Conservation (phyloP, 2,113 vertebrate genomes). For the Spilogale gracilis region DNA sequence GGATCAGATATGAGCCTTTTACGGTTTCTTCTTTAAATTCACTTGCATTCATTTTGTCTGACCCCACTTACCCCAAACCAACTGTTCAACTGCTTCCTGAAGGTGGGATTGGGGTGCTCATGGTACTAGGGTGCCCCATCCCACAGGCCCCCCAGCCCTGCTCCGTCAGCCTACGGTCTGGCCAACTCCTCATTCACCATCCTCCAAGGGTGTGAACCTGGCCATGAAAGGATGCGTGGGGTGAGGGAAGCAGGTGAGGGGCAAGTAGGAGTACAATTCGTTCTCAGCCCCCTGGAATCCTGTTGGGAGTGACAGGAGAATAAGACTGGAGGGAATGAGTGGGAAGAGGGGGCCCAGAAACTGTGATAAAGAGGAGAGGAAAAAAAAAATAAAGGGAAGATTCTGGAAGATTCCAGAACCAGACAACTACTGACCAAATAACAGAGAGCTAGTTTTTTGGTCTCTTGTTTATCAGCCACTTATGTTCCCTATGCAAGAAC, state of each 20-base stretch:
- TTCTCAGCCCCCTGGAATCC: background rate
- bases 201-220: background rate
- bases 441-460: background rate
- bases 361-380: background rate
- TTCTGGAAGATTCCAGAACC: background rate
- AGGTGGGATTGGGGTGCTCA: background rate
- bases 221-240: background rate
- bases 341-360: background rate
- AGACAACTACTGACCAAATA: background rate
- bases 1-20: background rate
- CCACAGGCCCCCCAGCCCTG: background rate
- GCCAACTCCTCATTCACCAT: background rate
- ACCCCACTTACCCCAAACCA: background rate
- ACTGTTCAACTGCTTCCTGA: background rate
- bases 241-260: background rate
- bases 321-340: background rate
- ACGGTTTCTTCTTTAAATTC: background rate
- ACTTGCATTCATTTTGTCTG: background rate
- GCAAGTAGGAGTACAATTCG: rapidly evolving
- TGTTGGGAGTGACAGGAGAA: background rate
- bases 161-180: background rate
- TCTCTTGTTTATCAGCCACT: background rate
- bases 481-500: background rate
- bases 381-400: background rate
- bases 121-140: background rate